Percentiles rank a stretch among this genome's conserved stretches.
phyloP scores from a whole-genome alignment of 1,140 invertebrate species.

The Oreohelix idahoensis region DNA sequence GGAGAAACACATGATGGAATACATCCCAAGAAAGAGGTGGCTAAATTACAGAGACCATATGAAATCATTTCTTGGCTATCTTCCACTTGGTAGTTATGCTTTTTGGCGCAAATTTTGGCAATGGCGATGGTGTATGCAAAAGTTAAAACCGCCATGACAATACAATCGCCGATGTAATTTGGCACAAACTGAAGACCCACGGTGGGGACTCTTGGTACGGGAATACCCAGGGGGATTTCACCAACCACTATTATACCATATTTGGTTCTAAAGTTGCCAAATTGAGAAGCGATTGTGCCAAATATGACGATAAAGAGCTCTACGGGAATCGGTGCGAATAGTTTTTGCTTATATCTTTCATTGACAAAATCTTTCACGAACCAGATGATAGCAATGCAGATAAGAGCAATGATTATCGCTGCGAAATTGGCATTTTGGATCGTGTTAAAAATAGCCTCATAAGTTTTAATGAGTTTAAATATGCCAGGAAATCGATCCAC shows the following conservation, averaged over 20 bases:
- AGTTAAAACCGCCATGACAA: conserved; percentile 71
- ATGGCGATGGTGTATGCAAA: conserved; percentile 74
- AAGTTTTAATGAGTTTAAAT: conserved; percentile 68
- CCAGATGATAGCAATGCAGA: conserved; percentile 81
- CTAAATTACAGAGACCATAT: conserved; percentile 73
- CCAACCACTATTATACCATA: conserved; percentile 73
- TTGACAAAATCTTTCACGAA: conserved; percentile 87
- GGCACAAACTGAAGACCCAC: conserved; percentile 51
- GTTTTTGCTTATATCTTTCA: conserved; percentile 83
- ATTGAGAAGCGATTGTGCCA: conserved; percentile 70
- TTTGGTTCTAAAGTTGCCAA: conserved; percentile 62
- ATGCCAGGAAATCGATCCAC: conserved; percentile 54
- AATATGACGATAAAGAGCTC: conserved; percentile 85
- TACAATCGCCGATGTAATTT: conserved; percentile 64
- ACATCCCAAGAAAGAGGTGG: conserved; percentile 75
- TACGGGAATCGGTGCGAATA: conserved; percentile 85
- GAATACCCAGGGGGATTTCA: conserved; percentile 72
- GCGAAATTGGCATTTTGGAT: conserved; percentile 70
- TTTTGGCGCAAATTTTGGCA: conserved; percentile 75
- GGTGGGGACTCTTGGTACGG: conserved; percentile 57
- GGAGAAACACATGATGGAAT: conserved; percentile 85
- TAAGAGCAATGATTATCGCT: conserved; percentile 79
- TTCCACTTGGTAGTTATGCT: conserved; percentile 73
- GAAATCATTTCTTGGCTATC: conserved; percentile 75
- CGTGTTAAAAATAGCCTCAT: conserved; percentile 63